A percentile compares a stretch with the other conserved stretches of the same genome.
Evolutionary conservation across 2,113 vertebrate genomes (phyloP).

Genomic region (Dromas ardeola): DNA sequence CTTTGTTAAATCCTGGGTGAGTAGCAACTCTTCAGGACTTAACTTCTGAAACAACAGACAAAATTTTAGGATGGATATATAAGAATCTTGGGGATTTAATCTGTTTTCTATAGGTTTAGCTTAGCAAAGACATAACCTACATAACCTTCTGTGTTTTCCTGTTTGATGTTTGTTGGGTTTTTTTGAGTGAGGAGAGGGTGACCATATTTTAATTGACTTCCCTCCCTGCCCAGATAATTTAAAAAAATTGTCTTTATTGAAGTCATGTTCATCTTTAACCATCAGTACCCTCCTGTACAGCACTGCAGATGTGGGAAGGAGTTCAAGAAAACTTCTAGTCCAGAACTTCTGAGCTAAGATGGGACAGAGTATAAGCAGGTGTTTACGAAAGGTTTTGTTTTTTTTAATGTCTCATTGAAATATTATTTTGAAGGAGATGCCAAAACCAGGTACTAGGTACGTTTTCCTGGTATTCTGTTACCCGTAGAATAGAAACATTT

Average conservation of each 20-base stretch:
- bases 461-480: not conserved
- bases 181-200: accelerated
- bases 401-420: not conserved
- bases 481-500: not conserved
- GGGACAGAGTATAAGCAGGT: not conserved
- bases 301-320: not conserved
- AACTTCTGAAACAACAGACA: not conserved
- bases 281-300: not conserved
- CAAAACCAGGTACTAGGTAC: not conserved
- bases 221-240: not conserved
- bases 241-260: not conserved
- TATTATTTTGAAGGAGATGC: not conserved
- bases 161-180: not conserved
- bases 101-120: not conserved
- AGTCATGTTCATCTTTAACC: not conserved
- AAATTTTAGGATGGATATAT: not conserved
- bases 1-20: not conserved
- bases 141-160: not conserved
- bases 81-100: not conserved
- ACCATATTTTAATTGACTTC: not conserved
- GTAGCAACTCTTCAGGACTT: not conserved
- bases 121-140: not conserved
- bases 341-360: not conserved
- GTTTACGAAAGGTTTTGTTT: not conserved
- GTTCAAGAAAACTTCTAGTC: not conserved